Evolutionary conservation across 2,797 vertebrate species (phyloP), one percentile per base, ranked within the genome.

Genomic region (Telmatherina bonti): DNA sequence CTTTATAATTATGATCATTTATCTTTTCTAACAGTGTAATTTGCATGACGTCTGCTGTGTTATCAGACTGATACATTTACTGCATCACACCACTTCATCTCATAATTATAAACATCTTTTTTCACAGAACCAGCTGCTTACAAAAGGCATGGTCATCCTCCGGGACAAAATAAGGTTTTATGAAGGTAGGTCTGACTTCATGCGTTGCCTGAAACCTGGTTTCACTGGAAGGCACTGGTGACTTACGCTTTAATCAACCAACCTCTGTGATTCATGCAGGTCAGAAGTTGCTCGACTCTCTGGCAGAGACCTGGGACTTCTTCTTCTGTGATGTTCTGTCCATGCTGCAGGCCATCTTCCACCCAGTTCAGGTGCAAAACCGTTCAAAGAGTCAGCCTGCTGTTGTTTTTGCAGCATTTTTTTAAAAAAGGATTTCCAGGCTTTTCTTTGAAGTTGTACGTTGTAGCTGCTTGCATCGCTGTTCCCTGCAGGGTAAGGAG

Each of bases 231-330:
- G 26, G 7, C 43, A 26, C 22, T 4, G 1, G 1, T 54, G 8
- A 51, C 10, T 53, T 29, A 18, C 35, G n/a, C n/a, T 45, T 45
- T 12, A 65, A 49, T 67, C 41, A 13, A 15, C 36, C 11, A 41
- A 41, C 38, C 49, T 51, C 4, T 81, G 33, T 63, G 67, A 65
- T 57, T 30, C 30, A 7, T 88, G 52, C 91, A 99, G 98, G 98
- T 85, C 98, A 99, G 94, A 99, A 99, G 93, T 93, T 99, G 51
- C 93, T 99, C 29, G 97, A 99, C 93, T 97, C 97, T 1, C 93
- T 99, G 93, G 97, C 97, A 2, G 97, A 99, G 91, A 98, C 97
- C 1, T 99, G 98, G 98, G 97, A 99, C 87, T 99, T 98, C 90
- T 99, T 99, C 90, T 99, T 99, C 91, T 96, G 97, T 31, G 97